These are phyloP conservation scores for Tubulanus polymorphus DNA, from an alignment of 2,888 invertebrate species.

Conservation along the genomic window DNA sequence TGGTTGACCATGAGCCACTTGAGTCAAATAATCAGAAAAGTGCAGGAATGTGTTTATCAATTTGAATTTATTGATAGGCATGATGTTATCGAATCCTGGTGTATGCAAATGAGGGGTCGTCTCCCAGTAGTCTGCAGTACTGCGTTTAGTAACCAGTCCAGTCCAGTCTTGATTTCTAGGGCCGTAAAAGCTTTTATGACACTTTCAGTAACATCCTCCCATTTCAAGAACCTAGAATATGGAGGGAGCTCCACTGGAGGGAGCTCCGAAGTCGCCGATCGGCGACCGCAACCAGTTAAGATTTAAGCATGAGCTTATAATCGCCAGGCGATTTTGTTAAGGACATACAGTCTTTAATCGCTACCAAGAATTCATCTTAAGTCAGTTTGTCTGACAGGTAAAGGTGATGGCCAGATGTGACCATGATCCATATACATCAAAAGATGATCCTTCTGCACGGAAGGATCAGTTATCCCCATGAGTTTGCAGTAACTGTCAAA, in stretches of 20 bases:
- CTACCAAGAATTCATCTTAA: too few relatives aligned
- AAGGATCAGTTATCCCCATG: too few relatives aligned
- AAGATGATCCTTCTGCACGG: too few relatives aligned
- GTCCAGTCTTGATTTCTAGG: not conserved
- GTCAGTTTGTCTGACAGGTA: too few relatives aligned
- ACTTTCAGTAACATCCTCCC: not conserved
- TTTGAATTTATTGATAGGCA: not conserved
- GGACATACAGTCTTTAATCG: too few relatives aligned
- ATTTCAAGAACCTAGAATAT: not conserved
- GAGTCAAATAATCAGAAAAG: not conserved
- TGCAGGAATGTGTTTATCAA: constrained; percentile 1
- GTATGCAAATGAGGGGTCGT: not conserved
- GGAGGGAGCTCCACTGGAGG: not conserved
- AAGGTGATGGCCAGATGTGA: too few relatives aligned
- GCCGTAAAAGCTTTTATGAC: not conserved
- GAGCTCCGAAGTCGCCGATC: too few relatives aligned
- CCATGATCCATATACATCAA: too few relatives aligned
- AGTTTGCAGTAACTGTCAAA: too few relatives aligned
- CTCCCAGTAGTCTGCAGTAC: not conserved
- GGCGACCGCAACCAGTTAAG: too few relatives aligned
- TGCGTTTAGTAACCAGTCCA: not conserved
- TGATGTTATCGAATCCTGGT: not conserved
- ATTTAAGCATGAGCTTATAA: too few relatives aligned
- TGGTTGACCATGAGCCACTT: not conserved
- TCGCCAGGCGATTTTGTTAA: too few relatives aligned